These are phyloP conservation scores for Zygogramma bicolorata DNA, from an alignment of 2,888 invertebrate genomes.

Conservation along the genomic window DNA sequence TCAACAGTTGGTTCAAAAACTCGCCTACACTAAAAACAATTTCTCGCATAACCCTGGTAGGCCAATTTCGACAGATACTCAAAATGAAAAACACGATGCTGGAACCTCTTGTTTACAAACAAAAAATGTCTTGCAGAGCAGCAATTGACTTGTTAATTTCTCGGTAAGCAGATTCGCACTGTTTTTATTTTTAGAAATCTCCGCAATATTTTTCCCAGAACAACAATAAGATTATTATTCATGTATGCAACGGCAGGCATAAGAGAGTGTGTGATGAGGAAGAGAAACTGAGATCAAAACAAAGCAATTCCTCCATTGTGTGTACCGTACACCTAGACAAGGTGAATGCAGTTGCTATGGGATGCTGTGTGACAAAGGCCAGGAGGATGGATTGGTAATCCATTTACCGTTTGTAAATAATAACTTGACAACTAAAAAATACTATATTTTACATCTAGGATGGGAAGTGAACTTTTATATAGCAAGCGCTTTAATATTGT, in stretches of 20 bases:
- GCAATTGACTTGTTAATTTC: not conserved
- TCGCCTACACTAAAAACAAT: too few species aligned
- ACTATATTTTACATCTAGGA: too few species aligned
- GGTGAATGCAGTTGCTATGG: not conserved
- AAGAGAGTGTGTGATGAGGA: not conserved
- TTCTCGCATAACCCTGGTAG: not conserved
- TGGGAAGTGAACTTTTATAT: too few species aligned
- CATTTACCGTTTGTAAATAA: too few species aligned
- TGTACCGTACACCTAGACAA: not conserved
- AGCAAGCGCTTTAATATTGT: too few species aligned
- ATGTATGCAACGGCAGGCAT: slow-evolving; percentile 3
- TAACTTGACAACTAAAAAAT: too few species aligned
- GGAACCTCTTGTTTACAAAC: not conserved
- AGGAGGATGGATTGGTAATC: not conserved
- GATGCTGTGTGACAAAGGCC: not conserved
- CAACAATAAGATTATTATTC: slow-evolving; percentile 15
- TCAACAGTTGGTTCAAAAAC: too few species aligned
- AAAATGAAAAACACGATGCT: not conserved
- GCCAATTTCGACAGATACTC: too few species aligned
- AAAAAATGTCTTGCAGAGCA: not conserved
- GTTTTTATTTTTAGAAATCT: slow-evolving; percentile 23
- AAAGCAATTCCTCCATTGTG: not conserved
- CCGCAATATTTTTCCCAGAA: slow-evolving; percentile 19
- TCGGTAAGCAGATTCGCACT: slow-evolving; percentile 12
- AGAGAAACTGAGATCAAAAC: not conserved